These are phyloP conservation scores for Camponotus vicinus DNA, from an alignment of 1,140 invertebrate species.

Conservation along the genomic window DNA sequence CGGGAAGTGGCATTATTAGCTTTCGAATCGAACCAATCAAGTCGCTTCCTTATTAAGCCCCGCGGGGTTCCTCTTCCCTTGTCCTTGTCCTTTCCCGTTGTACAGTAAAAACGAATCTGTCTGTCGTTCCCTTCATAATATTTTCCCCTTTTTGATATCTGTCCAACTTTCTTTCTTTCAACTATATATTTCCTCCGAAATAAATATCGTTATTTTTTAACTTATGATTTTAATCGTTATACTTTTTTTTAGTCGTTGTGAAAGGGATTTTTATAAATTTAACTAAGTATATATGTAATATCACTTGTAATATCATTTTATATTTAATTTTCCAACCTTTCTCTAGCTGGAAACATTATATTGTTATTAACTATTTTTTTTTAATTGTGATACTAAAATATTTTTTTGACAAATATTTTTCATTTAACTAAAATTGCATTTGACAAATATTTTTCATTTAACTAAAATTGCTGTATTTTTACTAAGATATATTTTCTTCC, in stretches of 20 bases:
- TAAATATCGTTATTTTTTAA: not conserved
- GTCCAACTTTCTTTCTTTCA: too few species aligned
- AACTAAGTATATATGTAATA: not conserved
- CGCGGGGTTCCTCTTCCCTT: conserved; percentile 53
- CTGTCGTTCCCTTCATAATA: not conserved
- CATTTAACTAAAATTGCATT: too few species aligned
- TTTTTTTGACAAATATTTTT: not conserved
- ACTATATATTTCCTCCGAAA: not conserved
- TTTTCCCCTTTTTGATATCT: conserved; percentile 1
- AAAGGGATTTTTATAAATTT: not conserved
- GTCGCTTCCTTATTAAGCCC: conserved; percentile 81
- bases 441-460: conserved; percentile 6
- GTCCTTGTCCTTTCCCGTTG: conserved; percentile 22
- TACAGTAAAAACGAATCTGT: conserved; percentile 25
- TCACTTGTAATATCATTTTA: not conserved
- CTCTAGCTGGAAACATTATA: too few species aligned
- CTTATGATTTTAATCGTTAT: not conserved
- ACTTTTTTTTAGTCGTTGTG: not conserved
- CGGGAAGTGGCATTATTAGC: conserved; percentile 81
- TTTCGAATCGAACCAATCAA: conserved; percentile 82
- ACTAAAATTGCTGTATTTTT: not conserved
- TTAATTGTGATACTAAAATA: too few species aligned
- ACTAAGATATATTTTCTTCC: not conserved
- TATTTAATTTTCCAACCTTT: not conserved
- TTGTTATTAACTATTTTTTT: too few species aligned